These are phyloP conservation scores for Zoanthus sansibaricus DNA, from an alignment of 92 coral and sea anemone species.

Conservation along the genomic window DNA sequence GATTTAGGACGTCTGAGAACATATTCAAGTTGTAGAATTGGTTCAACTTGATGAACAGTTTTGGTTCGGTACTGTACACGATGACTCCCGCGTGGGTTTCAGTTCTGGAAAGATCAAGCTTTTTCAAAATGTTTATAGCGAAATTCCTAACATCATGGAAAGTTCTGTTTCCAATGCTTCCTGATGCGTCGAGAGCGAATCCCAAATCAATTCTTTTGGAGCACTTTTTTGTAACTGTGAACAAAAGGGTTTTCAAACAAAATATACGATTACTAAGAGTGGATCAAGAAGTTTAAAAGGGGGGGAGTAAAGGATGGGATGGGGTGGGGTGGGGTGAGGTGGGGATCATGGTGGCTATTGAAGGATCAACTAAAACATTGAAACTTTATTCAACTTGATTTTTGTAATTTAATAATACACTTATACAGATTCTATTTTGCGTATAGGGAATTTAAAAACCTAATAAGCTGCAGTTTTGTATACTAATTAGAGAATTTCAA, in stretches of 20 bases:
- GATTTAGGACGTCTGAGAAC: not conserved
- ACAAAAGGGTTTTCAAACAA: not conserved
- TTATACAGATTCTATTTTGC: no score
- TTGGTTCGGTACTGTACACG: conserved; percentile 14
- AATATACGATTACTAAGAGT: not conserved
- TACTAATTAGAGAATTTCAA: no score
- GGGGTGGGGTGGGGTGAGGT: no score
- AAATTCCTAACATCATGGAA: conserved; percentile 8
- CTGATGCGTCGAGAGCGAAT: conserved; percentile 37
- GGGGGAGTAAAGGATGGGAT: not conserved
- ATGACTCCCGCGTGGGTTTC: conserved; percentile 22
- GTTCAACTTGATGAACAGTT: conserved; percentile 13
- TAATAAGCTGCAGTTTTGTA: no score
- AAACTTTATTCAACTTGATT: no score
- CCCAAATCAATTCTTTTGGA: conserved; percentile 28
- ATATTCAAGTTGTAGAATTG: not conserved
- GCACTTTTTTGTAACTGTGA: not conserved
- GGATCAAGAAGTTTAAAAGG: no score
- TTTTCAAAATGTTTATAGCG: not conserved
- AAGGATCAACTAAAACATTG: no score
- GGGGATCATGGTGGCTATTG: no score
- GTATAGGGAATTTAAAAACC: no score
- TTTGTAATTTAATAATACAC: no score
- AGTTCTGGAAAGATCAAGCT: not conserved
- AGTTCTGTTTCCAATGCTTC: not conserved